A percentile compares a stretch with the other conserved stretches of the same genome.
Conservation (phyloP, 2,113 vertebrate genomes). For the Alethe castanea region DNA sequence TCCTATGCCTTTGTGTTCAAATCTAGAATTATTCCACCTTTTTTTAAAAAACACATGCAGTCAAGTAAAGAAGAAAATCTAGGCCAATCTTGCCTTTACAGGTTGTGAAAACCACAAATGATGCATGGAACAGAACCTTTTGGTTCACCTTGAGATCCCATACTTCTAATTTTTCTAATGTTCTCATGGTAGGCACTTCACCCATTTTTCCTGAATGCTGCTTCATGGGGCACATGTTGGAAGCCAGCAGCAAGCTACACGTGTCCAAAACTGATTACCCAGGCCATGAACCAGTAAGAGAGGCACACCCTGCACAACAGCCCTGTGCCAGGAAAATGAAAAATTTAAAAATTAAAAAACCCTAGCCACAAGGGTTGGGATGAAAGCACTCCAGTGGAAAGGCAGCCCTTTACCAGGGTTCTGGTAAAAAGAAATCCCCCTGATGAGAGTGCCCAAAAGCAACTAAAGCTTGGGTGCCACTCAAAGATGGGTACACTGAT, state of each 20-base stretch:
- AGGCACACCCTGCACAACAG: neutral
- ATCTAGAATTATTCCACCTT: neutral
- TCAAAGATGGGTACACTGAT: neutral
- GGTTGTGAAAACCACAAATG: neutral
- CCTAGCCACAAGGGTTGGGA: neutral
- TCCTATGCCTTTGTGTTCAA: neutral
- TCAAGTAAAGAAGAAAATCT: neutral
- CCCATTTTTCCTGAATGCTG: neutral
- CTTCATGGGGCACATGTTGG: fast-evolving
- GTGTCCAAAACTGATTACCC: neutral
- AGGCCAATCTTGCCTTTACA: neutral
- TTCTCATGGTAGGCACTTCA: neutral
- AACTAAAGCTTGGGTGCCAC: neutral
- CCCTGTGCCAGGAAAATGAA: neutral
- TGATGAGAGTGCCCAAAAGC: neutral
- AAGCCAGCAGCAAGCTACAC: neutral
- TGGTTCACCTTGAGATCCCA: neutral
- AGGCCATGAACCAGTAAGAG: neutral
- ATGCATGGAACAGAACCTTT: neutral
- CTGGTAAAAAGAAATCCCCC: neutral
- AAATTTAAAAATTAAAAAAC: neutral
- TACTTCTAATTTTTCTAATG: neutral
- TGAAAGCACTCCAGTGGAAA: neutral
- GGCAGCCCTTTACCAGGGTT: neutral
- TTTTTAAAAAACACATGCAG: neutral